Evolutionary conservation across 2,888 invertebrate species (phyloP).

Genomic region (Heliconius hortense): DNA sequence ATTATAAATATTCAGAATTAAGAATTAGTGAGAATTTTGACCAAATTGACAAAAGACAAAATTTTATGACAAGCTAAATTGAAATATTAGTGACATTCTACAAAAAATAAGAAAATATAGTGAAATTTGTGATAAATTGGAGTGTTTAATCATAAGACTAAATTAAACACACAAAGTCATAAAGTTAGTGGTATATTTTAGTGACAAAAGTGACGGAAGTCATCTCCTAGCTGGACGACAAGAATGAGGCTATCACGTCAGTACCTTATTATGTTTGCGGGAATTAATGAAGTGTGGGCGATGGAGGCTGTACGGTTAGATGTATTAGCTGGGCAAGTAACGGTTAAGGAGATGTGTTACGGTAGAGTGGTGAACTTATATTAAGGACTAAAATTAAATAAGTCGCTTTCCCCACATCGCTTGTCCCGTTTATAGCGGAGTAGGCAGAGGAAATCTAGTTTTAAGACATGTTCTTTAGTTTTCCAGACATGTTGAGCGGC

Average conservation of each 20-base stretch:
- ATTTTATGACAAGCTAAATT: too few relatives aligned
- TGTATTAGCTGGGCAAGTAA: not conserved
- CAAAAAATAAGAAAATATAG: slow-evolving; percentile 6
- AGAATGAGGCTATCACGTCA: slow-evolving; percentile 44
- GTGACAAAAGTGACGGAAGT: not conserved
- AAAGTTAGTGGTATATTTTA: not conserved
- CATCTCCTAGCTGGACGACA: not conserved
- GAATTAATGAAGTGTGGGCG: slow-evolving; percentile 14
- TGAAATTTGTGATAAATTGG: not conserved
- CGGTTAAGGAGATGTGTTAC: not conserved
- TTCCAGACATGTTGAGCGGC: too few relatives aligned
- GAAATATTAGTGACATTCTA: too few relatives aligned
- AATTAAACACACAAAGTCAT: not conserved
- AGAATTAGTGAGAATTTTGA: too few relatives aligned
- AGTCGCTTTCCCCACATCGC: too few relatives aligned
- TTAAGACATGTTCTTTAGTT: not conserved
- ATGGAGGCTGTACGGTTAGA: slow-evolving; percentile 1
- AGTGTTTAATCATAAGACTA: not conserved
- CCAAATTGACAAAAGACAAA: too few relatives aligned
- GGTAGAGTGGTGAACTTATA: not conserved
- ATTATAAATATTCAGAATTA: not conserved
- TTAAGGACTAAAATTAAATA: not conserved
- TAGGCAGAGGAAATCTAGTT: not conserved
- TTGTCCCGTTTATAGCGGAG: too few relatives aligned
- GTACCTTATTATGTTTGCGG: slow-evolving; percentile 35